phyloP scores from a whole-genome alignment of 2,797 vertebrate genomes.

The Darevskia mixta region DNA sequence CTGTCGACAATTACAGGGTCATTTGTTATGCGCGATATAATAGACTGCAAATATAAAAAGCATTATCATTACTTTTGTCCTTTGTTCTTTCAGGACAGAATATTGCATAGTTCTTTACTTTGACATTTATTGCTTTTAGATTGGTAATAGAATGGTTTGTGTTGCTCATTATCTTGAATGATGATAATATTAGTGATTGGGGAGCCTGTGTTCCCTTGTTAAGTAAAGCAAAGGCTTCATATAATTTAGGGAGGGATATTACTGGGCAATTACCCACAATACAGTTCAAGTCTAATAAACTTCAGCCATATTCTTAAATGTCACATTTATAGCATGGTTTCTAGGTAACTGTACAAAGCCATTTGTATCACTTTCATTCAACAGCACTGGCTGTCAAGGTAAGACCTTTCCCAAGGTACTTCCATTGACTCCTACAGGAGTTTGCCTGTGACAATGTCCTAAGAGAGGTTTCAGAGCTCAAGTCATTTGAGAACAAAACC shows the following conservation, averaged over 20 bases:
- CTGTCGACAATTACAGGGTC: slow-evolving; percentile 72
- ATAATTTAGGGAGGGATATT: slow-evolving; percentile 82
- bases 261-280: slow-evolving; percentile 81
- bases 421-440: not conserved
- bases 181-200: slow-evolving; percentile 81
- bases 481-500: not conserved
- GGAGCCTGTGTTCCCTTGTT: slow-evolving; percentile 74
- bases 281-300: slow-evolving; percentile 80
- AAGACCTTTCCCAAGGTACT: not conserved
- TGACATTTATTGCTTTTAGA: slow-evolving; percentile 84
- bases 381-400: slow-evolving; percentile 14
- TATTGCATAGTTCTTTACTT: slow-evolving; percentile 84
- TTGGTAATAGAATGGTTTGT: slow-evolving; percentile 83
- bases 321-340: slow-evolving; percentile 68
- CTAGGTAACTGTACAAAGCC: slow-evolving; percentile 57
- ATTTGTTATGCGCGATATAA: slow-evolving; percentile 82
- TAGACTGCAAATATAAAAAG: slow-evolving; percentile 80
- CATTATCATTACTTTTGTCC: slow-evolving; percentile 82
- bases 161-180: slow-evolving; percentile 83
- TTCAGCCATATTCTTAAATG: slow-evolving; percentile 73
- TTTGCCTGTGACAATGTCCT: not conserved
- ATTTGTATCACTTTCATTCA: slow-evolving; percentile 44
- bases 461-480: not conserved
- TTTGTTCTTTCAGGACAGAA: slow-evolving; percentile 80
- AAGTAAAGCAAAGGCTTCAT: slow-evolving; percentile 77